phyloP scores from a whole-genome alignment of 2,797 vertebrate species.

The Hoplostethus mediterraneus region DNA sequence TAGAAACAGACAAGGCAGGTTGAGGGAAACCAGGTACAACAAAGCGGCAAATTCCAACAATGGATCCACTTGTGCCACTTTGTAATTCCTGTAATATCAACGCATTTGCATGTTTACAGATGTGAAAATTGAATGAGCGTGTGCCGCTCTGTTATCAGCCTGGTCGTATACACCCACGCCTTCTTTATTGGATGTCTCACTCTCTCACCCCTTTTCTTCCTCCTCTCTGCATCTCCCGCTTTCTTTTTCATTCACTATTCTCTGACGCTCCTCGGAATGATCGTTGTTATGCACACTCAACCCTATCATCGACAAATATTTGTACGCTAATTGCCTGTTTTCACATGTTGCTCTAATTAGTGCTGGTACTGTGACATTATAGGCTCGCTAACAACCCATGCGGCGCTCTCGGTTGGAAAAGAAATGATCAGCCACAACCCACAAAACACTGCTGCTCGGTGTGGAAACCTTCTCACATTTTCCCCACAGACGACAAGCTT shows the following conservation, averaged over 20 bases:
- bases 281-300: conserved; percentile 57
- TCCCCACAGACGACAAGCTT: conserved; percentile 41
- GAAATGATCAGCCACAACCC: conserved; percentile 59
- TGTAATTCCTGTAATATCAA: conserved; percentile 17
- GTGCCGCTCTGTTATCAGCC: conserved; percentile 41
- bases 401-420: conserved; percentile 57
- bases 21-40: not conserved
- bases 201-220: not conserved
- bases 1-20: not conserved
- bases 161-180: conserved; percentile 18
- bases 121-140: conserved; percentile 26
- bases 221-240: not conserved
- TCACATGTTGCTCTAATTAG: conserved; percentile 72
- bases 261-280: conserved; percentile 50
- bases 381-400: conserved; percentile 65
- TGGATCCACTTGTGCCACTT: conserved; percentile 7
- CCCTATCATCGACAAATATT: conserved; percentile 73
- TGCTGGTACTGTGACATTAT: conserved; percentile 66
- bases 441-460: conserved; percentile 54
- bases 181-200: conserved; percentile 9
- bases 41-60: not conserved
- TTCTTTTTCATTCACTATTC: conserved; percentile 4
- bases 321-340: conserved; percentile 79
- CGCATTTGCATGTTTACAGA: conserved; percentile 46
- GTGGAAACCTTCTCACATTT: conserved; percentile 55